These are phyloP conservation scores for Gobiocypris rarus DNA, from an alignment of 2,113 vertebrate genomes.

Conservation along the genomic window DNA sequence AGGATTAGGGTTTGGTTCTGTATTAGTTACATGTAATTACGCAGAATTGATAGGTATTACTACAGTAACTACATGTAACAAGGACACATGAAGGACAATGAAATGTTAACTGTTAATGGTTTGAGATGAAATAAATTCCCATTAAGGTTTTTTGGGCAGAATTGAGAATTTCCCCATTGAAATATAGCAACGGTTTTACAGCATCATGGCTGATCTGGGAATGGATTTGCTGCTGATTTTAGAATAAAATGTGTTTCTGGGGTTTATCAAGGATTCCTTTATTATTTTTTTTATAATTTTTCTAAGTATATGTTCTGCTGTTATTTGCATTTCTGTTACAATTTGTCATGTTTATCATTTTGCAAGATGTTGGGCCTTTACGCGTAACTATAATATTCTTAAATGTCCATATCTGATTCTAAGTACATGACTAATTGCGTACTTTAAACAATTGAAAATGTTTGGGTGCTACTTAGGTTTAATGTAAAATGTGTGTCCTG, in stretches of 20 bases:
- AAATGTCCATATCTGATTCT: neutral
- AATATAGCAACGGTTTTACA: conserved; percentile 2
- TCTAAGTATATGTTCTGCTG: neutral
- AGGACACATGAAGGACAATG: too few relatives aligned
- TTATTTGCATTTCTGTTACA: neutral
- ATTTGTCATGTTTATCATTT: neutral
- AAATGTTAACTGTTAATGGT: neutral
- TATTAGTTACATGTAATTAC: too few relatives aligned
- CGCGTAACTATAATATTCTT: neutral
- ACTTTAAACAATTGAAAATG: neutral
- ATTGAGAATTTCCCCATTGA: neutral
- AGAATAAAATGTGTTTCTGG: neutral
- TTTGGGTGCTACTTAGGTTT: neutral
- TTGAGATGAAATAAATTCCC: neutral
- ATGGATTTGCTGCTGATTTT: neutral
- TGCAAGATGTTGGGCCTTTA: neutral
- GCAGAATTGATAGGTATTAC: too few relatives aligned
- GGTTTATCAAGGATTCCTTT: neutral
- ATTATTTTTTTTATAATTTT: neutral
- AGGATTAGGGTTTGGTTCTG: too few relatives aligned
- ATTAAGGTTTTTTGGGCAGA: neutral
- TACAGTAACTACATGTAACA: too few relatives aligned
- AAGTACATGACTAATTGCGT: neutral
- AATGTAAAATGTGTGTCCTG: neutral
- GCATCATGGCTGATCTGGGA: neutral